phyloP scores from a whole-genome alignment of 2,888 invertebrate species.

The Limnephilus lunatus region DNA sequence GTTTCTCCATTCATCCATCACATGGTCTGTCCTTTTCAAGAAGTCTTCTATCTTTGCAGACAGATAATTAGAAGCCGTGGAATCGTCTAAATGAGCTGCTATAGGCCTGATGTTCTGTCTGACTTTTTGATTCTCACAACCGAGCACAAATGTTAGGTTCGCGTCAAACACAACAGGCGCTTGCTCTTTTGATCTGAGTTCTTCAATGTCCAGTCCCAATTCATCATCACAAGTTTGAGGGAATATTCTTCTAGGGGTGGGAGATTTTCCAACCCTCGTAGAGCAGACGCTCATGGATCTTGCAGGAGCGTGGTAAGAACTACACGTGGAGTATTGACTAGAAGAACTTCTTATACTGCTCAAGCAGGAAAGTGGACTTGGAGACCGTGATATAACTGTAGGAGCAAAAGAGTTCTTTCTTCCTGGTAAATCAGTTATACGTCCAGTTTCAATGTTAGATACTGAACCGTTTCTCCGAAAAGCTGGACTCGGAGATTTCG shows the following conservation, averaged over 20 bases:
- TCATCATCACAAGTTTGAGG: constrained; percentile 79
- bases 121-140: constrained; percentile 83
- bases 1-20: constrained; percentile 91
- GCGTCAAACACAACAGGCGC: constrained; percentile 90
- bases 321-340: constrained; percentile 76
- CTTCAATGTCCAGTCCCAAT: constrained; percentile 77
- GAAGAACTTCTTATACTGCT: constrained; percentile 73
- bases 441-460: constrained; percentile 75
- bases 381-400: constrained; percentile 75
- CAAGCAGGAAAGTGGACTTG: constrained; percentile 76
- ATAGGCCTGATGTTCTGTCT: constrained; percentile 83
- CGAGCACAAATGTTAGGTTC: constrained; percentile 87
- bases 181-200: constrained; percentile 82
- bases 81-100: constrained; percentile 86
- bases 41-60: constrained; percentile 88
- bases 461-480: constrained; percentile 72
- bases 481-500: constrained; percentile 73
- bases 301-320: constrained; percentile 73
- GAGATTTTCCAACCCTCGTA: constrained; percentile 72
- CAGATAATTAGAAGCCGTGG: constrained; percentile 87
- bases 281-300: constrained; percentile 75
- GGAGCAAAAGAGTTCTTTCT: constrained; percentile 70
- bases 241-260: constrained; percentile 82
- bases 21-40: constrained; percentile 89
- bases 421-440: constrained; percentile 75